Conservation (phyloP, 2,797 vertebrate species). For the Apogon hyalosoma region DNA sequence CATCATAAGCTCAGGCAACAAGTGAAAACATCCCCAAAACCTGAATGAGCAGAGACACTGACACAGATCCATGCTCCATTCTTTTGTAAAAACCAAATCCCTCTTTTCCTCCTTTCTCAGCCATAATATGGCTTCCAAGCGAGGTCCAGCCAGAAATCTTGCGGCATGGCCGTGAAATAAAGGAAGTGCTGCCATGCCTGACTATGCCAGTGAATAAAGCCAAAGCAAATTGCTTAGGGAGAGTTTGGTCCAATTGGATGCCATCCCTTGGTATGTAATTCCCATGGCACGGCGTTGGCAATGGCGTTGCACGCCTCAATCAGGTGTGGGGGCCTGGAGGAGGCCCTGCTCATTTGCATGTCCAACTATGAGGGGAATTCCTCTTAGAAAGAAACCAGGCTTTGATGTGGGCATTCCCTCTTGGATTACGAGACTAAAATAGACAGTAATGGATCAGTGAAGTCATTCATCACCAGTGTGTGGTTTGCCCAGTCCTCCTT, state of each 20-base stretch:
- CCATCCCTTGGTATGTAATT: slow-evolving; percentile 85
- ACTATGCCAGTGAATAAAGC: slow-evolving; percentile 84
- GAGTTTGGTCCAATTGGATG: slow-evolving; percentile 87
- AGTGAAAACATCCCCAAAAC: slow-evolving; percentile 76
- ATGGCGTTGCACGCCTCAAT: slow-evolving; percentile 81
- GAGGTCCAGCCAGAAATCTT: slow-evolving; percentile 84
- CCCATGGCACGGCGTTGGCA: slow-evolving; percentile 82
- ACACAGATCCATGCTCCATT: slow-evolving; percentile 77
- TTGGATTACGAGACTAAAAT: slow-evolving; percentile 82
- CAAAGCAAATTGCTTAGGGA: slow-evolving; percentile 85
- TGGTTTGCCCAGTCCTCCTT: slow-evolving; percentile 72
- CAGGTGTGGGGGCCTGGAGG: slow-evolving; percentile 83
- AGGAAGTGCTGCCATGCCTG: slow-evolving; percentile 77
- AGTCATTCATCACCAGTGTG: slow-evolving; percentile 81
- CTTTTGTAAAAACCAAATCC: slow-evolving; percentile 81
- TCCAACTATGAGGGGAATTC: slow-evolving; percentile 83
- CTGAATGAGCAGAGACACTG: slow-evolving; percentile 73
- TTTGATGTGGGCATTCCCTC: slow-evolving; percentile 84
- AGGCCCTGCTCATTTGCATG: slow-evolving; percentile 83
- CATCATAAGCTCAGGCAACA: slow-evolving; percentile 75
- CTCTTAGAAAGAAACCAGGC: slow-evolving; percentile 79
- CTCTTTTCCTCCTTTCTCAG: slow-evolving; percentile 72
- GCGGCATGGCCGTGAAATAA: slow-evolving; percentile 77
- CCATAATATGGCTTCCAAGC: slow-evolving; percentile 78
- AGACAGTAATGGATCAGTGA: slow-evolving; percentile 83